Conservation (phyloP, 2,113 vertebrate genomes). For the Balaenoptera acutorostrata region DNA sequence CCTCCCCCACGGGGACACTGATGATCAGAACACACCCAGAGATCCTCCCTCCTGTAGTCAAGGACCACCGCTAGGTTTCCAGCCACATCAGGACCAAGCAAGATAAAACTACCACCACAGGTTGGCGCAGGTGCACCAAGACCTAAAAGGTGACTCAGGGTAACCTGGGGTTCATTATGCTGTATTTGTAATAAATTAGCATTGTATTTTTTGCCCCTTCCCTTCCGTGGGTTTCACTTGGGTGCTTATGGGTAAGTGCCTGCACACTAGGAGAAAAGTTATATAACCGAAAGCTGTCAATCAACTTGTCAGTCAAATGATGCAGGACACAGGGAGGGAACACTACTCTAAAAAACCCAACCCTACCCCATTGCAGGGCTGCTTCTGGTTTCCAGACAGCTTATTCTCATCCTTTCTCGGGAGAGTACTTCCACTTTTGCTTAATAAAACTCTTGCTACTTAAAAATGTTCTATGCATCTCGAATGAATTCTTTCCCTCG, state of each 20-base stretch:
- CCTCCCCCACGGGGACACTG: background rate
- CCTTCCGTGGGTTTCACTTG: background rate
- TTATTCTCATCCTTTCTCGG: background rate
- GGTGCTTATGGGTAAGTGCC: background rate
- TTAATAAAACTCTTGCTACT: background rate
- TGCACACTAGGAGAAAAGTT: background rate
- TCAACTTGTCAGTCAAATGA: background rate
- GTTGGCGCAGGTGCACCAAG: background rate
- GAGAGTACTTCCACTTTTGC: background rate
- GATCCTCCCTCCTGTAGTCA: background rate
- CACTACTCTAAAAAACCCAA: background rate
- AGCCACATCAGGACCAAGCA: background rate
- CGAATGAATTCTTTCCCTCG: background rate
- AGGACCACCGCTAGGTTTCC: background rate
- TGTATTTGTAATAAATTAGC: background rate
- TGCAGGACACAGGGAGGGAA: background rate
- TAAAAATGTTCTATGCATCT: background rate
- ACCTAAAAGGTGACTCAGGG: background rate
- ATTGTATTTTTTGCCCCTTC: background rate
- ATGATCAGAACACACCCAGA: background rate
- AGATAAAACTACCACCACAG: background rate
- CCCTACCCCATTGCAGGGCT: background rate
- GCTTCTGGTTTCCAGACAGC: background rate
- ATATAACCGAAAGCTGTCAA: background rate
- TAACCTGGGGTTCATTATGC: background rate